phyloP scores from a whole-genome alignment of 2,113 vertebrate genomes.

The Morone saxatilis region DNA sequence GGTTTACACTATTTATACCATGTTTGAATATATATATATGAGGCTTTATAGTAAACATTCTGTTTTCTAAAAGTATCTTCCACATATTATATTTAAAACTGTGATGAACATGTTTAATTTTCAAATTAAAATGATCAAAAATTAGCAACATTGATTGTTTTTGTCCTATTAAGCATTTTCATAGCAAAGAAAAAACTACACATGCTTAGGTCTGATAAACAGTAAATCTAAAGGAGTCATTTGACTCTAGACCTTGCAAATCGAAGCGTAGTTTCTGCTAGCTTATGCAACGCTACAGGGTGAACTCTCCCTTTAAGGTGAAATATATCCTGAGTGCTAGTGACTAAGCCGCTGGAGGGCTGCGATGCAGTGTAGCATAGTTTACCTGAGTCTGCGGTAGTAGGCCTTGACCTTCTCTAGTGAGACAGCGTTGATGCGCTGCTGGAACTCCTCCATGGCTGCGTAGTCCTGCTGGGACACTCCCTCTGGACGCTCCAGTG shows the following conservation, averaged over 20 bases:
- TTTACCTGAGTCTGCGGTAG: constrained; percentile 96
- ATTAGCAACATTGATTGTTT: neutral
- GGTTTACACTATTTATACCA: neutral
- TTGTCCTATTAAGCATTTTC: neutral
- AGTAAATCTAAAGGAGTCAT: neutral
- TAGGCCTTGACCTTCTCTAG: constrained; percentile 96
- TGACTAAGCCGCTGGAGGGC: constrained; percentile 27
- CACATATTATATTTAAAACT: neutral
- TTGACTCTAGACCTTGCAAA: neutral
- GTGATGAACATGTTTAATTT: neutral
- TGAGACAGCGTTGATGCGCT: constrained; percentile 91
- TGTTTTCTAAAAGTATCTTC: neutral
- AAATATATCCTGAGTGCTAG: constrained; percentile 18
- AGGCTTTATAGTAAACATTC: neutral
- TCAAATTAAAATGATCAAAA: neutral
- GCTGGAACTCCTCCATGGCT: constrained; percentile 90
- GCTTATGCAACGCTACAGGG: constrained; percentile 30
- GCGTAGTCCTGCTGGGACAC: constrained; percentile 81
- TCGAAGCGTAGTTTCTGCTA: constrained; percentile 2
- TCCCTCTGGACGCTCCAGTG: constrained; percentile 90
- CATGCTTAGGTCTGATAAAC: neutral
- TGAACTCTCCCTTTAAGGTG: constrained; percentile 48
- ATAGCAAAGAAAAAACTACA: neutral
- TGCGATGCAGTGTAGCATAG: constrained; percentile 19
- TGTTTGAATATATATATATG: neutral